A percentile compares a stretch with the other conserved stretches of the same genome.
phyloP scores from a whole-genome alignment of 2,113 vertebrate genomes.

The Neotoma lepida region DNA sequence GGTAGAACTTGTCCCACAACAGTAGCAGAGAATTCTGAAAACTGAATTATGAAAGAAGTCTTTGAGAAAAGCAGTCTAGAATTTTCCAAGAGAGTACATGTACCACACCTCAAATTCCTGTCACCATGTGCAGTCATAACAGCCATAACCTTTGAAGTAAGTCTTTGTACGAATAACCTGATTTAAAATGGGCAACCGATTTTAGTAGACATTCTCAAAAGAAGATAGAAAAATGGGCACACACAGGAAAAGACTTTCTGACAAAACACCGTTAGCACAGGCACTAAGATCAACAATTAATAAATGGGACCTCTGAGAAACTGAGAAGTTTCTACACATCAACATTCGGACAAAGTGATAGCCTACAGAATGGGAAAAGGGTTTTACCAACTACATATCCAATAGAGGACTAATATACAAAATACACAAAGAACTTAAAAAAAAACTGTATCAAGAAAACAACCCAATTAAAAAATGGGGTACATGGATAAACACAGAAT shows the following conservation, averaged over 20 bases:
- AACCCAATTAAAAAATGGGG: not conserved
- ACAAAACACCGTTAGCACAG: not conserved
- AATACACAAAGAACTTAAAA: not conserved
- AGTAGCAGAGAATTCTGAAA: not conserved
- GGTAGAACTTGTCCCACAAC: not conserved
- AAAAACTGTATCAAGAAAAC: not conserved
- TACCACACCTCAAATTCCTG: accelerated
- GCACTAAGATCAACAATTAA: not conserved
- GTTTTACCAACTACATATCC: not conserved
- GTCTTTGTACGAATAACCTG: not conserved
- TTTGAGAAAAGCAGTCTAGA: not conserved
- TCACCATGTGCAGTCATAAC: accelerated
- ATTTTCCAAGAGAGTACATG: accelerated
- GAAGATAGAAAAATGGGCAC: not conserved
- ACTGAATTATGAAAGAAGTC: not conserved
- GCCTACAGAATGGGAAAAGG: not conserved
- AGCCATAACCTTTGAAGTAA: not conserved
- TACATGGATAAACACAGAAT: not conserved
- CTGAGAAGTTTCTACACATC: not conserved
- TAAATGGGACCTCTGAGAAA: not conserved
- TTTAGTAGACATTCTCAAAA: not conserved
- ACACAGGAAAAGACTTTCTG: not conserved
- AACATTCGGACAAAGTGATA: not conserved
- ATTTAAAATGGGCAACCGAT: not conserved
- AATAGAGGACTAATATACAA: not conserved